A percentile compares a stretch with the other conserved stretches of the same genome.
These are phyloP conservation scores for Xiphias gladius DNA, from an alignment of 2,113 vertebrate species.

Conservation along the genomic window DNA sequence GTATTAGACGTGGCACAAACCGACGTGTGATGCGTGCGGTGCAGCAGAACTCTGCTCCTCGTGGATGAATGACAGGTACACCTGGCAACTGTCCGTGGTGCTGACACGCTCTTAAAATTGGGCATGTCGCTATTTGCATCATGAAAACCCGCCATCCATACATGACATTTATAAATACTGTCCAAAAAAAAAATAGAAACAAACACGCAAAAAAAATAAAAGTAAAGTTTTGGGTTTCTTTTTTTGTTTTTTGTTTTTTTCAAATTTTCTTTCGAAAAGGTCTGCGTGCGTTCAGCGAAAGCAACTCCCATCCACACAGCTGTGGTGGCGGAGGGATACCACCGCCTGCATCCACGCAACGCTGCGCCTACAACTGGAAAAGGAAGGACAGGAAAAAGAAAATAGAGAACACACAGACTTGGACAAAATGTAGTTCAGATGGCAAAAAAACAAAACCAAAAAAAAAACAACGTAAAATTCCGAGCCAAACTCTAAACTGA, in stretches of 20 bases:
- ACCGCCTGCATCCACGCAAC: constrained; percentile 54
- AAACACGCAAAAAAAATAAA: not conserved
- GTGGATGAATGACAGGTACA: constrained; percentile 16
- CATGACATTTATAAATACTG: not conserved
- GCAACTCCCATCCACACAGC: constrained; percentile 72
- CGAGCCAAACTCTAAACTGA: not conserved
- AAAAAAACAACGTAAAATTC: constrained; percentile 10
- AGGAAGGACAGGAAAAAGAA: constrained; percentile 40
- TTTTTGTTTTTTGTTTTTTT: too few relatives aligned
- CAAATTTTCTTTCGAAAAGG: not conserved
- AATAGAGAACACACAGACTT: constrained; percentile 24
- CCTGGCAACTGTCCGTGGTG: constrained; percentile 75
- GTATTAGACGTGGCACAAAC: not conserved
- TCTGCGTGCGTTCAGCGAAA: constrained; percentile 38
- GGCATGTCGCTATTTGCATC: not conserved
- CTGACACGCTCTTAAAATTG: constrained; percentile 29
- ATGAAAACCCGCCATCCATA: not conserved
- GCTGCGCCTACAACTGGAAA: constrained; percentile 69
- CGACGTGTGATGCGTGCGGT: not conserved
- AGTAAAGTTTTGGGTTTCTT: not conserved
- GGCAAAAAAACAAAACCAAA: not conserved
- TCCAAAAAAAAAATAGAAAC: not conserved
- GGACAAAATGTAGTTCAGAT: not conserved
- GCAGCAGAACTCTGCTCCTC: not conserved
- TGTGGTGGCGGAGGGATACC: constrained; percentile 82